These are phyloP conservation scores for Archilochus colubris DNA, from an alignment of 2,113 vertebrate species.

Conservation along the genomic window DNA sequence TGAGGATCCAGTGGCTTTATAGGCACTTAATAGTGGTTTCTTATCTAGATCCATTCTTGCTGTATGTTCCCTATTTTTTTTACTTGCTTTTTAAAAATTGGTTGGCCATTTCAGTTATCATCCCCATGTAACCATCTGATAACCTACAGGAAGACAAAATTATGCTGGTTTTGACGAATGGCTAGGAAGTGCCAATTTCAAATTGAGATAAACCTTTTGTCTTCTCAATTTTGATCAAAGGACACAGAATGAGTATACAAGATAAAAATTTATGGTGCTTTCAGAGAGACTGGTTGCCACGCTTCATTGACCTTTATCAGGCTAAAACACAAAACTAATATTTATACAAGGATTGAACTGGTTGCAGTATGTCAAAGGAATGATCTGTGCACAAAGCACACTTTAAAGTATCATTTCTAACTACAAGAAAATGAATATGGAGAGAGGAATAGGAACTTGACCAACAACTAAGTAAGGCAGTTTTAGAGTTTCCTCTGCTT, in stretches of 20 bases:
- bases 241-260: not conserved
- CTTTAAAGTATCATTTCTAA: not conserved
- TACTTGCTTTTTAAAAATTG: not conserved
- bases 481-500: not conserved
- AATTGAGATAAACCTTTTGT: not conserved
- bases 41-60: not conserved
- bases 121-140: not conserved
- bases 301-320: not conserved
- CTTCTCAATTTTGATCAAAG: not conserved
- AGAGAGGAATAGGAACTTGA: not conserved
- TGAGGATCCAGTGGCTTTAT: not conserved
- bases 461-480: not conserved
- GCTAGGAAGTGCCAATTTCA: not conserved
- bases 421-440: not conserved
- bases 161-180: not conserved
- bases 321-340: not conserved
- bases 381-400: not conserved
- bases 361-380: not conserved
- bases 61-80: not conserved
- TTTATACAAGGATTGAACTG: not conserved
- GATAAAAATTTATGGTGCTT: not conserved
- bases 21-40: not conserved
- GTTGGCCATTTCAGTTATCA: not conserved
- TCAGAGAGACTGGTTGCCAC: not conserved
- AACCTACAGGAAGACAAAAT: not conserved